Conservation (phyloP, 2,888 invertebrate genomes). For the Cheilosia impressa region DNA sequence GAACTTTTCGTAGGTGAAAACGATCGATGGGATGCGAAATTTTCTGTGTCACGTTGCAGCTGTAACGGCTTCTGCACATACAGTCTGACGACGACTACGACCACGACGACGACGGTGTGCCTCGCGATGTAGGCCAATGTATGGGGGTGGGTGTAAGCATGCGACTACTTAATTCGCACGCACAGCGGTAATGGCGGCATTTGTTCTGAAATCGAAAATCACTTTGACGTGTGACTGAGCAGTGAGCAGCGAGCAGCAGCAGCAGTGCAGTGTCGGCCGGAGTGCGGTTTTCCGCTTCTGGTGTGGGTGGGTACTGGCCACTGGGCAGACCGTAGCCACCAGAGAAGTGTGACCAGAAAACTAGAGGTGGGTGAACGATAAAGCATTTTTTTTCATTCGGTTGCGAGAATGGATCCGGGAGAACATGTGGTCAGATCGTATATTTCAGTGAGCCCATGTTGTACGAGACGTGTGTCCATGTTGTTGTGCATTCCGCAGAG, state of each 20-base stretch:
- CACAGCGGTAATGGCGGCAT: slow-evolving; percentile 59
- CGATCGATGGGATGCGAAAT: slow-evolving; percentile 67
- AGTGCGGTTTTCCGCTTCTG: slow-evolving; percentile 1
- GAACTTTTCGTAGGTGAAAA: slow-evolving; percentile 69
- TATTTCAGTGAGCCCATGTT: slow-evolving; percentile 50
- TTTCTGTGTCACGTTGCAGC: slow-evolving; percentile 51
- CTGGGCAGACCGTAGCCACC: background rate
- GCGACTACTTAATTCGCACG: slow-evolving; percentile 61
- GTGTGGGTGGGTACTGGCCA: slow-evolving; percentile 33
- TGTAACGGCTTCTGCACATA: slow-evolving; percentile 62
- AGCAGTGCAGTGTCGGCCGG: slow-evolving; percentile 53
- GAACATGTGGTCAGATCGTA: slow-evolving; percentile 61
- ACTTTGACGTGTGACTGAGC: slow-evolving; percentile 71
- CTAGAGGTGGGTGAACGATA: slow-evolving; percentile 59
- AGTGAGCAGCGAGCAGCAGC: slow-evolving; percentile 33
- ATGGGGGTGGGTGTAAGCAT: slow-evolving; percentile 70
- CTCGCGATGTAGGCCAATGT: slow-evolving; percentile 43
- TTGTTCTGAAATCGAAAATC: slow-evolving; percentile 69
- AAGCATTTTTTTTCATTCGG: slow-evolving; percentile 53
- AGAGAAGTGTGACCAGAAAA: slow-evolving; percentile 70
- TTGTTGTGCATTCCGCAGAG: slow-evolving; percentile 23
- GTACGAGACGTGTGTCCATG: slow-evolving; percentile 58
- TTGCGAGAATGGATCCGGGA: slow-evolving; percentile 66
- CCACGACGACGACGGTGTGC: slow-evolving; percentile 1
- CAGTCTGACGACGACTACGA: background rate